Base-by-base conservation (phyloP, 92 coral and sea anemone genomes). In the Anthopleura xanthogrammica region DNA sequence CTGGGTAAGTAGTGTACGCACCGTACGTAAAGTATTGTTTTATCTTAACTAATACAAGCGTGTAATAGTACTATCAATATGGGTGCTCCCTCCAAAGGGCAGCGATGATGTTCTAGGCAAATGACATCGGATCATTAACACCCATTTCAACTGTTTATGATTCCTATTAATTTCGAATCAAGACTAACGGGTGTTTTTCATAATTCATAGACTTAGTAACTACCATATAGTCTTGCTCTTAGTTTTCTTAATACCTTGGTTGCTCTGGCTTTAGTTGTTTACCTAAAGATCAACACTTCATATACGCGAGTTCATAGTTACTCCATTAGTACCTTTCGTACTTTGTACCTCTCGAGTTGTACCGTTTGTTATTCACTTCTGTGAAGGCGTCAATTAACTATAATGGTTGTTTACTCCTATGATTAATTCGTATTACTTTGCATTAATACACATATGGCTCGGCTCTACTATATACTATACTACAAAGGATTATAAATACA, bases 1-100 rank as follows among this genome's bases (percentile, higher is more conserved):
- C 77, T 9, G 85, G 79, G 78, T 75, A 72, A 75, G 79, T 40
- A 12, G 9, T 10, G 40, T 13, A 55, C 72, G 10, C 54, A 12
- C 22, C 7, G 79, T 76, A 14, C 54, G 11, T 29, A 1, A 24
- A 68, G 10, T 68, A 10, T n/a, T n/a, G 36, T 19, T 62, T 22
- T 62, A 62, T 62, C 70, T 19, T 29, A 29, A 29, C 0, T 19
- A 4, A 3, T 62, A 17, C 70, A 9, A 17, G 58, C 58, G 16
- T 54, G 58, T 54, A 54, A 54, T 54, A 13, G 58, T 43, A 46
- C 72, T 64, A 64, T n/a, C 8, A 64, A 10, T 64, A 7, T 6
- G 4, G 5, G 36, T 64, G 20, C 12, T 29, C 36, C 36, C 29
- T 58, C 29, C 40, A 64, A 64, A 64, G 72, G 29, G 24, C 36